Conservation (phyloP, 2,113 vertebrate genomes). For the Chaetorhynchus papuensis region DNA sequence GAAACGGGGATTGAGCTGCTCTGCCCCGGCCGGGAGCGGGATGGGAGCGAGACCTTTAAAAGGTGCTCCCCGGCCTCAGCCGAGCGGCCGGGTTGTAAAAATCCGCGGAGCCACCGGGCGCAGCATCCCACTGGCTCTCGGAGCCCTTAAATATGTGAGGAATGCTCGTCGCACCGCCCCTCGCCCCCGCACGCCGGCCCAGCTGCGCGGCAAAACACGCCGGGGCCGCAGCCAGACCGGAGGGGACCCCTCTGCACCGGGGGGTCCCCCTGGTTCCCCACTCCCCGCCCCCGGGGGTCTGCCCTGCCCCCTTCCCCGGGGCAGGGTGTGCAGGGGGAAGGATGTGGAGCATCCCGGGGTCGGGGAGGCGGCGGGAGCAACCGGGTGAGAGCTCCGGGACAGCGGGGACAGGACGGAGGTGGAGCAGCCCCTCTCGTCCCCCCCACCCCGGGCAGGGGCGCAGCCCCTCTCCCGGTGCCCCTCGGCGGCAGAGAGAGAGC, state of each 20-base stretch:
- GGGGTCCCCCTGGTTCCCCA: rapidly evolving
- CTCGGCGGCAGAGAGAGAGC: not conserved
- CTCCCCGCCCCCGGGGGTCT: not conserved
- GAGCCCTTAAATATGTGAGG: constrained; percentile 25
- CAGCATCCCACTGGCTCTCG: not conserved
- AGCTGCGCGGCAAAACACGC: not conserved
- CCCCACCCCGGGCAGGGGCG: rapidly evolving
- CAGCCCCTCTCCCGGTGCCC: constrained; percentile 44
- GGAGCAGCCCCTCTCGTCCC: not conserved
- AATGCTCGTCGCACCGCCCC: constrained; percentile 33
- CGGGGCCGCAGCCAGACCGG: not conserved
- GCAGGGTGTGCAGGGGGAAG: rapidly evolving
- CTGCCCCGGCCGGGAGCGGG: rapidly evolving
- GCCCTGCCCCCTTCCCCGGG: too few species aligned
- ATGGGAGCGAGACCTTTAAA: rapidly evolving
- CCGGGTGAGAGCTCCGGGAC: not conserved
- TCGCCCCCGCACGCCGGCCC: constrained; percentile 33
- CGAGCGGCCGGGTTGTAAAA: not conserved
- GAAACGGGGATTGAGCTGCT: rapidly evolving
- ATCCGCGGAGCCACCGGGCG: not conserved
- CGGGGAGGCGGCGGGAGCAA: rapidly evolving
- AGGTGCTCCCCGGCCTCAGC: not conserved
- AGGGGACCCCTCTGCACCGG: not conserved
- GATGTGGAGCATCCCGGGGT: not conserved
- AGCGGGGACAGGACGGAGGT: not conserved